Percentiles rank a stretch among this genome's conserved stretches.
These are phyloP conservation scores for Dryadula phaetusa DNA, from an alignment of 2,888 invertebrate genomes.

Conservation along the genomic window DNA sequence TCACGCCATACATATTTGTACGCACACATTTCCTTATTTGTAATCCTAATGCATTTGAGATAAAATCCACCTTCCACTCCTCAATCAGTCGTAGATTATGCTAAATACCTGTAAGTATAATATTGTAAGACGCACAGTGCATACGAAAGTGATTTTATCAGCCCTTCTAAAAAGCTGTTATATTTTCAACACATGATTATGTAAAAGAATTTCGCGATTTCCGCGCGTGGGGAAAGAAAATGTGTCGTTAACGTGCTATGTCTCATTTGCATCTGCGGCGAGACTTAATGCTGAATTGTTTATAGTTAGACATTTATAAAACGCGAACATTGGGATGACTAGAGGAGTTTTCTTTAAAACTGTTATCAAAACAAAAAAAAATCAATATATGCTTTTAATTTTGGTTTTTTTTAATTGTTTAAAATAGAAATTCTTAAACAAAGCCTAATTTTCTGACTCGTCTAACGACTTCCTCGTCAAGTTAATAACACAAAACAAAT, in stretches of 20 bases:
- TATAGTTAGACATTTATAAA: constrained; percentile 31
- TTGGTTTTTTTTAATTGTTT: background rate
- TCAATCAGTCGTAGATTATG: constrained; percentile 67
- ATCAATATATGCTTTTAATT: too few species aligned
- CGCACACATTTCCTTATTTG: constrained; percentile 45
- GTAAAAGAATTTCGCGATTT: constrained; percentile 80
- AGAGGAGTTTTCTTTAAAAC: background rate
- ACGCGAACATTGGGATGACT: constrained; percentile 8
- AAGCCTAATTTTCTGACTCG: constrained; percentile 64
- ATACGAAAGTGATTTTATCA: constrained; percentile 72
- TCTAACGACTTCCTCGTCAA: constrained; percentile 77
- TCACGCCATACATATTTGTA: background rate
- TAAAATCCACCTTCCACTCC: constrained; percentile 38
- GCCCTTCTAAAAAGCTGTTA: constrained; percentile 77
- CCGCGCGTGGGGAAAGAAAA: constrained; percentile 68
- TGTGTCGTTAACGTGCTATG: constrained; percentile 73
- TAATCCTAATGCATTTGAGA: constrained; percentile 39
- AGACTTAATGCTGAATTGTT: constrained; percentile 41
- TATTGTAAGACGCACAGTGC: constrained; percentile 61
- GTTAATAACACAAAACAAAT: constrained; percentile 81
- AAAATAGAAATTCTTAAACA: constrained; percentile 46
- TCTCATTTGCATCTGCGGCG: constrained; percentile 71
- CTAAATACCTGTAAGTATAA: constrained; percentile 73
- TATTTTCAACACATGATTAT: constrained; percentile 83
- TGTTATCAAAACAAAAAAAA: background rate